These are phyloP conservation scores for Metellina segmentata DNA, from an alignment of 2,888 invertebrate species.

Conservation along the genomic window DNA sequence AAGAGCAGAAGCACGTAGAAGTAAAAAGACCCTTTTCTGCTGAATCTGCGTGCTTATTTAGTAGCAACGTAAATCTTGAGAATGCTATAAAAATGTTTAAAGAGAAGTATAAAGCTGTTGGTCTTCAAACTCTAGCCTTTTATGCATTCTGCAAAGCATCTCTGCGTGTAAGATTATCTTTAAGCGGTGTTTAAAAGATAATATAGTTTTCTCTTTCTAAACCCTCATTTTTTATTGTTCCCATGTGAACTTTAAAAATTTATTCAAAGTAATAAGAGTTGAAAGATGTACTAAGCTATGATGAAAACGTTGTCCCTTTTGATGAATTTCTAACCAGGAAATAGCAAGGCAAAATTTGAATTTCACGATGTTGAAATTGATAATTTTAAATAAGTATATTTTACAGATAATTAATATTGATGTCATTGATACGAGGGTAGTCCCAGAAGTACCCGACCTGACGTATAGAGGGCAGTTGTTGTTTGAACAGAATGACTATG, in stretches of 20 bases:
- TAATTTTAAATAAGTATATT: no score
- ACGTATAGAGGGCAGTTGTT: no score
- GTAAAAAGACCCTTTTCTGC: neutral
- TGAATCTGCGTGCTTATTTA: conserved; percentile 1
- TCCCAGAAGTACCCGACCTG: no score
- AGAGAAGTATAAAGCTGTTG: conserved; percentile 1
- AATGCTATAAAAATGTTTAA: neutral
- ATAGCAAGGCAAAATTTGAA: no score
- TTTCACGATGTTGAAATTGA: no score
- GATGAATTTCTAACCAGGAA: no score
- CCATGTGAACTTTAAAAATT: neutral
- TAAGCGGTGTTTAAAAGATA: neutral
- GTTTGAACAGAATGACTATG: no score
- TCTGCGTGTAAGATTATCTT: neutral
- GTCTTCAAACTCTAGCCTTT: neutral
- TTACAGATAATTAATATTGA: no score
- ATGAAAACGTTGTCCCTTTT: no score
- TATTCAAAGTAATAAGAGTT: no score
- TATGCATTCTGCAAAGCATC: neutral
- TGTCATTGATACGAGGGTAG: no score
- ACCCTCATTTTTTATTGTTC: neutral
- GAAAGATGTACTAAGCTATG: no score
- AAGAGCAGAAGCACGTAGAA: neutral
- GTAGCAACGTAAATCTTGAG: neutral
- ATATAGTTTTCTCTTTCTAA: neutral